A percentile compares a stretch with the other conserved stretches of the same genome.
phyloP scores from a whole-genome alignment of 1,140 invertebrate genomes.

The Diachasma alloeum region DNA sequence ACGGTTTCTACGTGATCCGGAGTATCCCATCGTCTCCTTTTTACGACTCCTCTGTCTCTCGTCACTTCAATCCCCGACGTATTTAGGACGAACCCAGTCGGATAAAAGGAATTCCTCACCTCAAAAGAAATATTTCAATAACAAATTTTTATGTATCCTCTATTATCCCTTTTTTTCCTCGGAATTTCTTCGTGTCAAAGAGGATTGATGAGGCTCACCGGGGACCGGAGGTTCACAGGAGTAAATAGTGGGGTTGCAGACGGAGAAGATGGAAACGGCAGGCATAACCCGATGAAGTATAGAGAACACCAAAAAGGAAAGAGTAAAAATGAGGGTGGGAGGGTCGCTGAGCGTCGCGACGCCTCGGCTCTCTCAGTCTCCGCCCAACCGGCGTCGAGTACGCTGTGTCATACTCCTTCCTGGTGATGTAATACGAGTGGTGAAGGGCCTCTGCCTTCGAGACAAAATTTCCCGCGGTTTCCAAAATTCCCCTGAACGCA shows the following conservation, averaged over 20 bases:
- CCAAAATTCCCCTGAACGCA: too few relatives aligned
- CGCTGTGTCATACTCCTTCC: constrained; percentile 16
- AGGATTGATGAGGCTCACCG: neutral
- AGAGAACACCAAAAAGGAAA: neutral
- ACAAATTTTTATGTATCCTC: neutral
- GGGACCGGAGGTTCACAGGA: neutral
- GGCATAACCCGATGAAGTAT: neutral
- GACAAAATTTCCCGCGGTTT: neutral
- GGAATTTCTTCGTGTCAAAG: neutral
- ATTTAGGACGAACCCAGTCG: neutral
- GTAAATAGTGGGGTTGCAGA: neutral
- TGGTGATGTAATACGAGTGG: neutral
- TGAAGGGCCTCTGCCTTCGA: neutral
- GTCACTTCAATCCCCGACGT: neutral
- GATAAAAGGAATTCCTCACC: neutral
- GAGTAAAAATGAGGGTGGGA: constrained; percentile 40
- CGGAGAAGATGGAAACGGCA: neutral
- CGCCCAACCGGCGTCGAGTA: constrained; percentile 59
- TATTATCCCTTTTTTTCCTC: neutral
- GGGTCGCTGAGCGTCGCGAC: constrained; percentile 56
- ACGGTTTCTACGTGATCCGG: neutral
- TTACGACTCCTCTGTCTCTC: neutral
- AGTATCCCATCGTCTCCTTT: neutral
- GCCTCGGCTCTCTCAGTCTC: constrained; percentile 59
- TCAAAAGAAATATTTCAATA: neutral